phyloP scores from a whole-genome alignment of 2,888 invertebrate genomes.

The Ephialtes manifestator region DNA sequence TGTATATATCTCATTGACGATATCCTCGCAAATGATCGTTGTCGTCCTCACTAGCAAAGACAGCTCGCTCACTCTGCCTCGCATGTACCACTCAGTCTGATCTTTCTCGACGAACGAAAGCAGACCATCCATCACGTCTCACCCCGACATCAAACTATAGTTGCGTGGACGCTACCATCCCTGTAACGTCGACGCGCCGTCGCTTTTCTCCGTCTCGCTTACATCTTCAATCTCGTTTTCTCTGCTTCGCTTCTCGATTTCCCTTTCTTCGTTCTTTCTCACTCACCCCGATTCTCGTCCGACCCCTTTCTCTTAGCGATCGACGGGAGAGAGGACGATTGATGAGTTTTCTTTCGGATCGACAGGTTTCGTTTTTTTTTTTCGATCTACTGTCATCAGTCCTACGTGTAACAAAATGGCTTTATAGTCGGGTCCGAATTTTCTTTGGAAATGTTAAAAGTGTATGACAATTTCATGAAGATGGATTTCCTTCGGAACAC shows the following conservation, averaged over 20 bases:
- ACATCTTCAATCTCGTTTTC: conserved; percentile 65
- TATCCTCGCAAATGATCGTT: conserved; percentile 48
- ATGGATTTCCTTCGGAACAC: not conserved
- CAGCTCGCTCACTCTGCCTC: conserved; percentile 30
- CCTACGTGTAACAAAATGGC: not conserved
- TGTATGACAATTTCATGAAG: not conserved
- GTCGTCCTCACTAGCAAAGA: conserved; percentile 8
- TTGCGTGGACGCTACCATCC: conserved; percentile 66
- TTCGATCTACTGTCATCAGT: conserved; percentile 12
- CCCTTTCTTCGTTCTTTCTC: conserved; percentile 36
- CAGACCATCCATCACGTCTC: conserved; percentile 66
- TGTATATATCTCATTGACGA: conserved; percentile 11
- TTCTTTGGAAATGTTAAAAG: not conserved
- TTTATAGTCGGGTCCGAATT: not conserved
- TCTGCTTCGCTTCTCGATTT: conserved; percentile 54
- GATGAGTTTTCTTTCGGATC: conserved; percentile 68
- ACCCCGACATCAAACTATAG: conserved; percentile 52
- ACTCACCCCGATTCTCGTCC: conserved; percentile 40
- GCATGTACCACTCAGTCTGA: conserved; percentile 30
- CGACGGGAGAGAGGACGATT: conserved; percentile 69
- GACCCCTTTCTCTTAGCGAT: conserved; percentile 51
- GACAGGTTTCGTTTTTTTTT: not conserved
- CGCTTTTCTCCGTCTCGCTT: conserved; percentile 60
- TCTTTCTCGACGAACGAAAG: conserved; percentile 52
- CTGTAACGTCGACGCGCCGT: not conserved